phyloP scores from a whole-genome alignment of 2,797 vertebrate species.

The Podargus strigoides region DNA sequence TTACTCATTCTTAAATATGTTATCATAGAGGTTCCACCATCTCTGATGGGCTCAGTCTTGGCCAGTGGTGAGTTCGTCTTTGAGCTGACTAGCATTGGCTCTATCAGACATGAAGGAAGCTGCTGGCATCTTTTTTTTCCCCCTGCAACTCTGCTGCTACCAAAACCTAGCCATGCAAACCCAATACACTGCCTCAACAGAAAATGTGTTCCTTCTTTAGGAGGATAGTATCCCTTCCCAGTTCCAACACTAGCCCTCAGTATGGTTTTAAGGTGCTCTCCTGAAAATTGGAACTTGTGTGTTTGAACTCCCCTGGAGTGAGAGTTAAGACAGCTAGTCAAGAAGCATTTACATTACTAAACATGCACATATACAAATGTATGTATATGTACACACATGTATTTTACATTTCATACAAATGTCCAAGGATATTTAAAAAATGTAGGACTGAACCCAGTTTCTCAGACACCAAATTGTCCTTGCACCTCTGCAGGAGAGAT shows the following conservation, averaged over 20 bases:
- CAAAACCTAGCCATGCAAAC: not conserved
- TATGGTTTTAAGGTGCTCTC: not conserved
- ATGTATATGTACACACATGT: not conserved
- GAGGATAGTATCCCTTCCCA: not conserved
- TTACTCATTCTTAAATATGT: not conserved
- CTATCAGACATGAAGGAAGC: rapidly evolving
- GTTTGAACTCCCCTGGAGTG: not conserved
- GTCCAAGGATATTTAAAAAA: not conserved
- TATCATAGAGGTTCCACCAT: not conserved
- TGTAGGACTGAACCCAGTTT: not conserved
- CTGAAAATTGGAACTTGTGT: not conserved
- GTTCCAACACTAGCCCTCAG: not conserved
- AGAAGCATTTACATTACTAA: not conserved
- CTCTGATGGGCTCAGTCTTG: rapidly evolving
- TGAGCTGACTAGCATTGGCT: not conserved
- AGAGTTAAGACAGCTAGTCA: not conserved
- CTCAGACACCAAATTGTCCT: not conserved
- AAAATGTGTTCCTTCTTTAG: not conserved
- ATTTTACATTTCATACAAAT: not conserved
- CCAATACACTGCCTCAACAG: not conserved
- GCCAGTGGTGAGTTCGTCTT: rapidly evolving
- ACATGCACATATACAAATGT: not conserved
- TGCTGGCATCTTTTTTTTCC: not conserved
- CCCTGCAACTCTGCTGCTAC: rapidly evolving
- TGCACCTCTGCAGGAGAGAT: not conserved